phyloP scores from a whole-genome alignment of 2,888 invertebrate species.

The Drosophila formosana region DNA sequence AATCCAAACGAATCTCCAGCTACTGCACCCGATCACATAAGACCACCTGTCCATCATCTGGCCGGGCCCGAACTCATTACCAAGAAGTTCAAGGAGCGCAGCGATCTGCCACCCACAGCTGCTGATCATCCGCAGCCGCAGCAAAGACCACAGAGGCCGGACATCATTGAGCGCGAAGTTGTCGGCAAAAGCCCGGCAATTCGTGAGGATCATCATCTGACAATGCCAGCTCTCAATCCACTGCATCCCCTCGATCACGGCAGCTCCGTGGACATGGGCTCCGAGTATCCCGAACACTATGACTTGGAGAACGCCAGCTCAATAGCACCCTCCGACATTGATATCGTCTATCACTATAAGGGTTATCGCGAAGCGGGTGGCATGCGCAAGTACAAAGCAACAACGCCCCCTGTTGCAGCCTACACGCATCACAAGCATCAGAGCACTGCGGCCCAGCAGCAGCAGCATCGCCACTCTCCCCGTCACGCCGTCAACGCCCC shows the following conservation, averaged over 20 bases:
- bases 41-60: conserved; percentile 87
- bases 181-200: conserved; percentile 93
- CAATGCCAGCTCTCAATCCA: conserved; percentile 91
- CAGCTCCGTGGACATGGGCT: conserved; percentile 91
- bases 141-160: conserved; percentile 94
- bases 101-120: conserved; percentile 88
- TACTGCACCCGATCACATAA: conserved; percentile 45
- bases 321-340: conserved; percentile 98
- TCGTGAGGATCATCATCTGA: conserved; percentile 91
- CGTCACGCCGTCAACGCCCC: conserved; percentile 88
- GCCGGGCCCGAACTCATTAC: conserved; percentile 94
- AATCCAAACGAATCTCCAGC: conserved; percentile 86
- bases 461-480: conserved; percentile 92
- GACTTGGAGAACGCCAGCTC: conserved; percentile 98
- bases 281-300: conserved; percentile 95
- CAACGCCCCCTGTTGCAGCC: conserved; percentile 91
- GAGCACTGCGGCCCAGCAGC: conserved; percentile 88
- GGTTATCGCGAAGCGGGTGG: conserved; percentile 95
- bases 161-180: conserved; percentile 96
- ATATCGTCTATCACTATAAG: conserved; percentile 98
- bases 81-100: conserved; percentile 94
- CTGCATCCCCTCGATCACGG: conserved; percentile 91
- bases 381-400: conserved; percentile 94
- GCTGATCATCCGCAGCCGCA: conserved; percentile 88
- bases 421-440: conserved; percentile 92